A percentile compares a stretch with the other conserved stretches of the same genome.
These are phyloP conservation scores for Antennarius maculatus DNA, from an alignment of 2,797 vertebrate genomes.

Conservation along the genomic window DNA sequence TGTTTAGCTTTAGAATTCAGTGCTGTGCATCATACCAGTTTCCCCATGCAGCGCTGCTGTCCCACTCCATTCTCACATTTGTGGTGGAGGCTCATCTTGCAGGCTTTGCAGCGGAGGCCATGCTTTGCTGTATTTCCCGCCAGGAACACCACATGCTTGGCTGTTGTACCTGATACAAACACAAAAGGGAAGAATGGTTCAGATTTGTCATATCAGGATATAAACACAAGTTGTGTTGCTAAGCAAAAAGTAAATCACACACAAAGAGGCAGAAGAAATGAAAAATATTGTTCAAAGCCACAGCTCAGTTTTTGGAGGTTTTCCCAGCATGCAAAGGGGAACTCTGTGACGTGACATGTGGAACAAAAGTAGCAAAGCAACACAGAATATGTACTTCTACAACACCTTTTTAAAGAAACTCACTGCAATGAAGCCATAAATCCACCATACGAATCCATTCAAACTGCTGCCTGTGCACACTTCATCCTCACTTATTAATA, in stretches of 20 bases:
- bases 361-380: constrained; percentile 20
- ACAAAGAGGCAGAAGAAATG: constrained; percentile 30
- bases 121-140: constrained; percentile 94
- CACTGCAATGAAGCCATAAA: constrained; percentile 7
- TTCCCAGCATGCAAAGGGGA: constrained; percentile 29
- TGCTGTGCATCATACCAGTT: constrained; percentile 88
- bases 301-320: constrained; percentile 22
- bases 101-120: constrained; percentile 96
- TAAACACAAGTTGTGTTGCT: constrained; percentile 9
- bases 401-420: constrained; percentile 20
- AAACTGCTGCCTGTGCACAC: constrained; percentile 13
- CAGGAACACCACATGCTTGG: constrained; percentile 80
- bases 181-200: constrained; percentile 27
- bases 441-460: constrained; percentile 6
- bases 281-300: constrained; percentile 26
- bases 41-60: constrained; percentile 96
- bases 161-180: constrained; percentile 74
- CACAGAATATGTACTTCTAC: constrained; percentile 23
- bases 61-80: constrained; percentile 91
- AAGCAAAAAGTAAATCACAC: constrained; percentile 3
- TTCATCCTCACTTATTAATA: constrained; percentile 22
- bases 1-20: neutral
- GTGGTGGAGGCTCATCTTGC: constrained; percentile 99
- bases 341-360: constrained; percentile 38
- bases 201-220: constrained; percentile 21